Evolutionary conservation across 2,888 invertebrate genomes (phyloP).

Genomic region (Odontomyia ornata): DNA sequence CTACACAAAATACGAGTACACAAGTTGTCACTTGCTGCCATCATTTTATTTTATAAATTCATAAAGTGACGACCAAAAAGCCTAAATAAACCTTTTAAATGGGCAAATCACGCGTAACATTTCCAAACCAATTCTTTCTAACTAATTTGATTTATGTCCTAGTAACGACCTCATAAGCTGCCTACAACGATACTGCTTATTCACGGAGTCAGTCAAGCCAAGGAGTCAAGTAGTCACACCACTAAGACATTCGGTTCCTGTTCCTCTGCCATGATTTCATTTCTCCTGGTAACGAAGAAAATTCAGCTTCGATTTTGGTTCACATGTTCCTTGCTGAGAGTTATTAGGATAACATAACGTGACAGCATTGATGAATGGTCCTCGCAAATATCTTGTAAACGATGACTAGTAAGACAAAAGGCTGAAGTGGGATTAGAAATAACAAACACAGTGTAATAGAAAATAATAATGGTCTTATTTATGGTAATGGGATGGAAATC

Average conservation of each 20-base stretch:
- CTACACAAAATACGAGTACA: no score
- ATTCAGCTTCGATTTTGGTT: not conserved
- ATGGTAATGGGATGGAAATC: no score
- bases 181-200: not conserved
- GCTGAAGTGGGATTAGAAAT: not conserved
- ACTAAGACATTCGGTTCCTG: not conserved
- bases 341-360: constrained; percentile 36
- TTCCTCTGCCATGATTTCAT: no score
- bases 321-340: not conserved
- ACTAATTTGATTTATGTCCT: constrained; percentile 12
- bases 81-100: constrained; percentile 8
- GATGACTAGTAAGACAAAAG: constrained; percentile 27
- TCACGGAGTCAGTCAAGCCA: not conserved
- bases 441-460: not conserved
- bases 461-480: no score
- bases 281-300: not conserved
- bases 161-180: not conserved
- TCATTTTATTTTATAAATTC: no score
- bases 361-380: constrained; percentile 41
- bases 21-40: no score
- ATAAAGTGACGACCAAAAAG: not conserved
- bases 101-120: not conserved
- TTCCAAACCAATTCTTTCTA: constrained; percentile 1
- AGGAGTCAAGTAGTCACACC: not conserved
- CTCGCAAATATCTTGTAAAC: constrained; percentile 10